phyloP scores from a whole-genome alignment of 2,888 invertebrate genomes.

The Pheosia tremula region DNA sequence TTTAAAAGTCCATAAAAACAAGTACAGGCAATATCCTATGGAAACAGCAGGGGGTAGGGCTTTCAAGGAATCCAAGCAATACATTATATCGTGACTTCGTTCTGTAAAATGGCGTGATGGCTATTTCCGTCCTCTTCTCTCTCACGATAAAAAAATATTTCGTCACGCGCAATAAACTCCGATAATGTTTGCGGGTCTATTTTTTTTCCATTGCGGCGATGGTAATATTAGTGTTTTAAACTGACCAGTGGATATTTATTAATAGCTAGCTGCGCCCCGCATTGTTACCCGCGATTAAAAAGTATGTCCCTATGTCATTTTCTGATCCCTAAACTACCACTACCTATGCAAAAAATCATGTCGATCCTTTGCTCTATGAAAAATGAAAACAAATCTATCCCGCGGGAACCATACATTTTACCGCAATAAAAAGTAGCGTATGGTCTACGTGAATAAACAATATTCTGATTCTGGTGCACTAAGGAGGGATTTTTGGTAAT shows the following conservation, averaged over 20 bases:
- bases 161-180: slow-evolving; percentile 31
- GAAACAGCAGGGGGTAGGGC: neutral
- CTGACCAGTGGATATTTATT: neutral
- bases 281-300: too few species aligned
- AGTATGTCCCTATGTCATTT: too few species aligned
- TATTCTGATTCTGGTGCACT: too few species aligned
- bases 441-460: too few species aligned
- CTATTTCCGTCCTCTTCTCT: slow-evolving; percentile 12
- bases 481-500: too few species aligned
- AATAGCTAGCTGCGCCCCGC: too few species aligned
- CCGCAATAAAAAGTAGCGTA: too few species aligned
- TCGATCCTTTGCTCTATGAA: too few species aligned
- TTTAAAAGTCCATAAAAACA: neutral
- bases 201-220: slow-evolving; percentile 18
- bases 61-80: neutral
- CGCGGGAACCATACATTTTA: too few species aligned
- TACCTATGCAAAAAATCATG: too few species aligned
- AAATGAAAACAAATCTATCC: too few species aligned
- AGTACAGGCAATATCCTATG: neutral
- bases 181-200: slow-evolving; percentile 30
- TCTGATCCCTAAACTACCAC: too few species aligned
- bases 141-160: slow-evolving; percentile 9
- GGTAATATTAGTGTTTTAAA: neutral
- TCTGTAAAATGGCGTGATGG: neutral
- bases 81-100: neutral